phyloP scores from a whole-genome alignment of 2,113 vertebrate genomes.

The Cricetomys ansorgei region DNA sequence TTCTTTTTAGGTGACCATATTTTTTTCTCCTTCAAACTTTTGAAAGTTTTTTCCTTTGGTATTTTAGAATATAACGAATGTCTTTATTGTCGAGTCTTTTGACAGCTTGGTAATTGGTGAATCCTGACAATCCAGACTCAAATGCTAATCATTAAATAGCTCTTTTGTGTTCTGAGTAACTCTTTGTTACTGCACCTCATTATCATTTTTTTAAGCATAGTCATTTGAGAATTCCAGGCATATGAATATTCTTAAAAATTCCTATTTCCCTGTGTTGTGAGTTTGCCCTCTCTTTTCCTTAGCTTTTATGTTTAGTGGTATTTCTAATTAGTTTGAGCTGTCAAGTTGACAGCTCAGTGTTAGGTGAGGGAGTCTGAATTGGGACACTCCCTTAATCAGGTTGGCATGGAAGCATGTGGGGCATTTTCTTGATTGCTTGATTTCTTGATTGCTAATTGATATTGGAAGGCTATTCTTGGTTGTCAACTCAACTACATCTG shows the following conservation, averaged over 20 bases:
- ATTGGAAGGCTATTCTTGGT: not conserved
- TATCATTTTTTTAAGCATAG: constrained; percentile 2
- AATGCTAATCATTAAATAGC: not conserved
- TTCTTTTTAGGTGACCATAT: not conserved
- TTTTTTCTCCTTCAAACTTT: not conserved
- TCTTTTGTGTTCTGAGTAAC: constrained; percentile 33
- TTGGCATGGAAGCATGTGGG: not conserved
- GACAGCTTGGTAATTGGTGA: not conserved
- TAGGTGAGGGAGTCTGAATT: not conserved
- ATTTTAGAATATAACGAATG: constrained; percentile 28
- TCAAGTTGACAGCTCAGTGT: not conserved
- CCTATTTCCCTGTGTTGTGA: not conserved
- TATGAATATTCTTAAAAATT: not conserved
- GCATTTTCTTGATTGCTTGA: not conserved
- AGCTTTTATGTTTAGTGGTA: constrained; percentile 14
- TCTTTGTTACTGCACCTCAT: not conserved
- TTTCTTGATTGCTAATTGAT: not conserved
- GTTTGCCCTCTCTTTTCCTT: not conserved
- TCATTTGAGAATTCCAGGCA: constrained; percentile 14
- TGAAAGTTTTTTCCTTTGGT: not conserved
- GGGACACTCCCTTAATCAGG: not conserved
- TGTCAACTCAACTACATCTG: not conserved
- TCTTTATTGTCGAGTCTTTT: not conserved
- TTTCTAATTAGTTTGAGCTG: not conserved
- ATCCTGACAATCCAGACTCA: constrained; percentile 35